Evolutionary conservation across 2,888 invertebrate genomes (phyloP).

Genomic region (Cheiracanthium punctorium): DNA sequence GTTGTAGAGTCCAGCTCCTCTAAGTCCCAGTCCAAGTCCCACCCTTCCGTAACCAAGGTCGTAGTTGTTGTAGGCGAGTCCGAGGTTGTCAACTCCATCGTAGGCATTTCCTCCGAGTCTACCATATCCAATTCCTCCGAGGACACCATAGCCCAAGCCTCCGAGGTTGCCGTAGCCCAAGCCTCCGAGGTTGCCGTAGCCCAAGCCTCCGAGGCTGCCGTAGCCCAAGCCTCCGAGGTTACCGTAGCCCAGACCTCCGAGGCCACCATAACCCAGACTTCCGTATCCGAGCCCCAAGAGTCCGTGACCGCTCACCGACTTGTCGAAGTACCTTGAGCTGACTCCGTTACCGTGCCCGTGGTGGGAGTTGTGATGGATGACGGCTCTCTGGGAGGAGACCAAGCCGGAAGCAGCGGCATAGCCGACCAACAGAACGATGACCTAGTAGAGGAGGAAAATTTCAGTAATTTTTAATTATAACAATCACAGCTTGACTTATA

Average conservation of each 20-base stretch:
- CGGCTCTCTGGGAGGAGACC: not conserved
- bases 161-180: not conserved
- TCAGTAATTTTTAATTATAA: too few relatives aligned
- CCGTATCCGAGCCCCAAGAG: not conserved
- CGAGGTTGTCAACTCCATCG: not conserved
- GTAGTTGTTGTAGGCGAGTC: not conserved
- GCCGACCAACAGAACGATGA: too few relatives aligned
- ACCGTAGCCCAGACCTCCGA: not conserved
- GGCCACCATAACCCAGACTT: not conserved
- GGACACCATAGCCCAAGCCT: not conserved
- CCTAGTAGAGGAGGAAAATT: too few relatives aligned
- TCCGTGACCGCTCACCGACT: not conserved
- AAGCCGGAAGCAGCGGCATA: not conserved
- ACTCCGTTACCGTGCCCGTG: not conserved
- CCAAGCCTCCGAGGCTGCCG: not conserved
- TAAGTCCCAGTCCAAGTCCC: not conserved
- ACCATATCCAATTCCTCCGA: not conserved
- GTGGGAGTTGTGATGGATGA: not conserved
- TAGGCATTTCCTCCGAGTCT: not conserved
- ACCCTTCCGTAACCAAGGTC: not conserved
- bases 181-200: not conserved
- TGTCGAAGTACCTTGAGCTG: slow-evolving; percentile 19
- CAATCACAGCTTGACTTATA: too few relatives aligned
- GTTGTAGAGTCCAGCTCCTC: too few relatives aligned
- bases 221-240: not conserved